Evolutionary conservation across 2,797 vertebrate species (phyloP).

Genomic region (Sebastes steindachneri): DNA sequence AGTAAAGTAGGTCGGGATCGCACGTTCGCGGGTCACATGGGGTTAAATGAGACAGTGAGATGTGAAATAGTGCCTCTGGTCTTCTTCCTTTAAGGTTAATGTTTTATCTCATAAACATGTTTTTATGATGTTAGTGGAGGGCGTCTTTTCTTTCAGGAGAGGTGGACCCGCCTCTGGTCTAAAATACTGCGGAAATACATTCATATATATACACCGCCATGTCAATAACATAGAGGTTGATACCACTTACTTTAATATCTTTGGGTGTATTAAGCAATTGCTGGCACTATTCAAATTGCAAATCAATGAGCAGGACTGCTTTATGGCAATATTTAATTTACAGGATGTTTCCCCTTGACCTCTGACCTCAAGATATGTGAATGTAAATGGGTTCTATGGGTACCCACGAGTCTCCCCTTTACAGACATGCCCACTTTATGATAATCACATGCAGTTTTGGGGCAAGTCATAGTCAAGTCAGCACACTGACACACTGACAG

Average conservation of each 20-base stretch:
- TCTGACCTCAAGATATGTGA: too few relatives aligned
- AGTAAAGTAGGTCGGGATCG: too few relatives aligned
- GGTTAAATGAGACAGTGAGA: neutral
- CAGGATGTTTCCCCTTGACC: too few relatives aligned
- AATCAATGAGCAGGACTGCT: neutral
- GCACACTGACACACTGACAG: too few relatives aligned
- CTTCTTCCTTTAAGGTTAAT: conserved; percentile 2
- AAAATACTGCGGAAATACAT: neutral
- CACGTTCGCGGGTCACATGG: too few relatives aligned
- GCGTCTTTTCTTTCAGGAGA: neutral
- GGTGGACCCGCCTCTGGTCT: neutral
- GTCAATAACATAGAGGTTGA: neutral
- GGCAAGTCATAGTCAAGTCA: too few relatives aligned
- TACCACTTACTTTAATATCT: neutral
- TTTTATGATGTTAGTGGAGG: neutral
- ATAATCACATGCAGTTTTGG: too few relatives aligned
- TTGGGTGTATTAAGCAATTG: neutral
- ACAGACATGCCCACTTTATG: too few relatives aligned
- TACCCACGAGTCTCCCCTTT: too few relatives aligned
- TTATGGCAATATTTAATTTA: neutral
- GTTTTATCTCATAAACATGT: neutral
- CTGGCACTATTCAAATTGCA: neutral
- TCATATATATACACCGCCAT: neutral
- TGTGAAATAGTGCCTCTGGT: neutral
- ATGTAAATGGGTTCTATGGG: too few relatives aligned